Evolutionary conservation across 2,888 invertebrate species (phyloP), one percentile per base, ranked within the genome.

Genomic region (Acrobasis suavella): DNA sequence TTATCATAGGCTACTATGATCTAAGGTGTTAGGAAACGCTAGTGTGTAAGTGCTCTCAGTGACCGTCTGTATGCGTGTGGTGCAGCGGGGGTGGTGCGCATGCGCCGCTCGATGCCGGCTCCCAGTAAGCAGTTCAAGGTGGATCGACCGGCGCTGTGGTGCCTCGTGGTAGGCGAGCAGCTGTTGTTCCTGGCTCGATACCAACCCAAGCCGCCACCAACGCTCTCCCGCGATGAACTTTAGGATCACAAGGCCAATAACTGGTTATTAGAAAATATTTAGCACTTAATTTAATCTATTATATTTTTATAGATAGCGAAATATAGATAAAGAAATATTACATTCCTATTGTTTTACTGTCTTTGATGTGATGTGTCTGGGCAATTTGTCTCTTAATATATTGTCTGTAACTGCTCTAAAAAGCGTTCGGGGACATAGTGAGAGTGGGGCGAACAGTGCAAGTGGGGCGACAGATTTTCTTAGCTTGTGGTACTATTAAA

Each of bases 121-220:
- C 63, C 68, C 69, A 67, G 62, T 49, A 68, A 62, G 56, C 15
- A 17, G 75, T 88, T 87, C 81, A 65, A 32, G 63, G 89, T 75
- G 63, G 74, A 84, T 71, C 83, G 87, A 62, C 84, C 85, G 61
- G 85, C 89, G 71, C 79, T 89, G 62, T 89, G 85, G 84, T 78
- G 81, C 74, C 68, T 86, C 65, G 50, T 77, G 61, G 68, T 72
- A 65, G 76, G 59, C 49, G 66, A 69, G 14, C 76, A 73, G 58
- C 67, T 77, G 65, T 68, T 69, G 60, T 67, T 79, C 59, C 61
- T 76, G 64, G 83, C 83, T 50, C 55, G 67, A 63, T 81, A 72
- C 74, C 73, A 67, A 58, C 81, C 82, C 62, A 9, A 9, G 15
- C 60, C 50, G 14, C 51, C 58, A 32, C 9, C 68, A 37, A 50